Evolutionary conservation across 2,113 vertebrate species (phyloP), one percentile per base, ranked within the genome.

Genomic region (Myodes glareolus): DNA sequence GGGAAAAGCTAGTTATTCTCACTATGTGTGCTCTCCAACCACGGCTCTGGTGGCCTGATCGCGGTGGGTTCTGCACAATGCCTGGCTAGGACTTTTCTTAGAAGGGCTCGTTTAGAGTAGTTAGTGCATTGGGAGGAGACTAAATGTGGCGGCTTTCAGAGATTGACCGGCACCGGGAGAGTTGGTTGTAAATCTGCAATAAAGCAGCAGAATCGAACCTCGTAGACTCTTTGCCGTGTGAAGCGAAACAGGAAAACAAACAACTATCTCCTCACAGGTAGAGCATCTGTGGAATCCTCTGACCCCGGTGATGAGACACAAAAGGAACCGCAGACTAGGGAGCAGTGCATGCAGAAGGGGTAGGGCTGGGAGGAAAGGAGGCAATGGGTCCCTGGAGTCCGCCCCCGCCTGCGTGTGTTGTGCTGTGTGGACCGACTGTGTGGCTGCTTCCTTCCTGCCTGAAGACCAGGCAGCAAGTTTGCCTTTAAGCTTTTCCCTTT

Each of bases 401-500:
- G 82, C 76, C 47, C 55, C 68, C 75, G 36, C 76, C 80, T 87
- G 36, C 80, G 33, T 29, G 96, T 58, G 45, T n/a, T 39, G 29
- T 63, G 27, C 72, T 55, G 33, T 92, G 55, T 65, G 11, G 33
- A 19, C 45, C 52, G 85, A 61, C 90, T 93, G 78, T 16, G 70
- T 67, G 8, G 86, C 50, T 94, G 50, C 94, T 91, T 90, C 50
- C 58, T 94, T 92, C 90, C 82, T 96, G 94, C 61, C 84, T 89
- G 47, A 94, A 92, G 84, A 96, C 68, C 61, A 33, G 55, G 63
- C 72, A 91, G 94, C 29, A 36, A 86, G 75, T 90, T 90, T 97
- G 81, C 47, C 7, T 96, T 89, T 94, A 91, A 91, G 94, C 42
- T 68, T 42, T 96, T 91, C 90, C 70, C 90, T 92, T 58, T 21